Base-by-base conservation (phyloP, 2,113 vertebrate species). In the Atherinomorus stipes region DNA sequence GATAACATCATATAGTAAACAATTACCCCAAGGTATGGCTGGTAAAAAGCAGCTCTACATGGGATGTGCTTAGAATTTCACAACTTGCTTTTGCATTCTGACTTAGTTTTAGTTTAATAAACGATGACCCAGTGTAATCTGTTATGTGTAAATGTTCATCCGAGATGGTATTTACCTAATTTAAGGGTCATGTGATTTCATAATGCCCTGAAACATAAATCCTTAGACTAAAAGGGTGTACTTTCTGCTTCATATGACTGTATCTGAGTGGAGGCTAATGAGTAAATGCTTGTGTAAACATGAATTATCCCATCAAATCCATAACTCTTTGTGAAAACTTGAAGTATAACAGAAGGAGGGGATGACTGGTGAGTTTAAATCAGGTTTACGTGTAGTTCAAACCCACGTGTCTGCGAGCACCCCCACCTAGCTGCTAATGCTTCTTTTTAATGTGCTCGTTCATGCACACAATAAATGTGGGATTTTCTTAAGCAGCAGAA, bases 251-350 rank as follows among this genome's bases (percentile, higher is more conserved):
- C 38, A 13, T 4, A 12, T 42, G 31, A 34, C 31, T 34, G 31
- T 9, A 6, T 34, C 31, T 34, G 31, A 34, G 31, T 34, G 3
- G 1, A 34, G 5, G 31, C 31, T 9, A 34, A 7, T 34, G 31
- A 42, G 38, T 2, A 42, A 42, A 65, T n/a, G 56, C 21, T 80
- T 78, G 53, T 71, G 60, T 72, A 86, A 76, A 64, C 60, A 68
- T n/a, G 51, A 2, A n/a, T 11, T 74, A 40, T 74, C 31, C 45
- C 18, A 40, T 76, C 26, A 85, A 76, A 64, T 58, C 37, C 70
- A 59, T 60, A 6, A 25, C 13, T 61, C 16, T 51, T 34, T 53
- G 60, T 25, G 37, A 45, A 61, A 57, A 16, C 56, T 50, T 45
- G 8, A 66, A 63, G 28, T 7, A 16, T 65, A 76, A 22, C 25